Evolutionary conservation across 1,140 invertebrate genomes (phyloP).

Genomic region (Grapholita molesta): DNA sequence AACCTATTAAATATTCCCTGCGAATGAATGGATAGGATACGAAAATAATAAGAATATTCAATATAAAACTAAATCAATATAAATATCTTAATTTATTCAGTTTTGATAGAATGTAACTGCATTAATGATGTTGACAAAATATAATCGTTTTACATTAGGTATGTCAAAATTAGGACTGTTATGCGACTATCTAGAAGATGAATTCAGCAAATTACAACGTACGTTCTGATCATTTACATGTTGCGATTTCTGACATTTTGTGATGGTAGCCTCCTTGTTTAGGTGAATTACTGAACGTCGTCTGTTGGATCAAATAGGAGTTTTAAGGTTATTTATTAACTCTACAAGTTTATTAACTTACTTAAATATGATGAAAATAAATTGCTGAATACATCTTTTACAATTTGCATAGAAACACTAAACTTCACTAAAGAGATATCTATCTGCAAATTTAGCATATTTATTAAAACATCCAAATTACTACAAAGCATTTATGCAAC

Average conservation of each 20-base stretch:
- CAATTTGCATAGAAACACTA: constrained; percentile 23
- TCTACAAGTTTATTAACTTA: background rate
- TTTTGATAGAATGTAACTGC: constrained; percentile 70
- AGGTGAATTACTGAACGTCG: background rate
- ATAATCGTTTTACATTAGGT: constrained; percentile 39
- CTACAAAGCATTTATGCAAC: constrained; percentile 26
- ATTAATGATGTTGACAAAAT: constrained; percentile 62
- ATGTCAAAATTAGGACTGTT: constrained; percentile 46
- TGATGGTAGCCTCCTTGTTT: background rate
- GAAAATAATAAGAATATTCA: constrained; percentile 2
- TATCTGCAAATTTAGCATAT: constrained; percentile 27
- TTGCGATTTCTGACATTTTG: background rate
- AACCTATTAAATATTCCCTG: too few species aligned
- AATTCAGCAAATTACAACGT: background rate
- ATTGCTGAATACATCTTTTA: constrained; percentile 10
- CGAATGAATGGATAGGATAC: background rate
- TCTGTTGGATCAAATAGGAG: background rate
- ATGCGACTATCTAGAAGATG: constrained; percentile 7
- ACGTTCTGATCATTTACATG: background rate
- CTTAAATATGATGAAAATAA: background rate
- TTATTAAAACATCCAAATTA: constrained; percentile 18
- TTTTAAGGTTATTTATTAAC: background rate
- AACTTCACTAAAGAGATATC: too few species aligned
- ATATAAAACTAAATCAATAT: constrained; percentile 34
- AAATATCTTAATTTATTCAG: constrained; percentile 68